Conservation (phyloP, 2,113 vertebrate genomes). For the Lepidothrix coronata region DNA sequence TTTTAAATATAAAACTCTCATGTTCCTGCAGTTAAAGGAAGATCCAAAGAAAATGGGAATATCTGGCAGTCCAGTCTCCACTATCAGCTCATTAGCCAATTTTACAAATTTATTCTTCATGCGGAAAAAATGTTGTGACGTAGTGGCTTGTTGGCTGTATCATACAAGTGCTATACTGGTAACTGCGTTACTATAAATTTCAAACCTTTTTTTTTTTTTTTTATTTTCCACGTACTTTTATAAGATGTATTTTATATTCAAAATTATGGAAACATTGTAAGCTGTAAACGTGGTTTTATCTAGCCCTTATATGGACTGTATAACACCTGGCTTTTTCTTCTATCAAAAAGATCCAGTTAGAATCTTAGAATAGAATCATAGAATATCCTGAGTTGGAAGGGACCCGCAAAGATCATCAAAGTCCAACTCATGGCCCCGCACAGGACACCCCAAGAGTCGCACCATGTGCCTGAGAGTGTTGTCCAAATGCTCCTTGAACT, state of each 20-base stretch:
- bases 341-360: neutral
- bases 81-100: neutral
- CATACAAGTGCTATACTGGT: neutral
- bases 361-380: neutral
- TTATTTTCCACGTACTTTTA: neutral
- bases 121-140: neutral
- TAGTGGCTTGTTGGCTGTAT: neutral
- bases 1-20: slow-evolving; percentile 11
- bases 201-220: neutral
- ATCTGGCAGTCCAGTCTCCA: neutral
- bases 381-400: neutral
- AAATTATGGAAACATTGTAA: neutral
- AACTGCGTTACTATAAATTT: neutral
- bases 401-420: neutral
- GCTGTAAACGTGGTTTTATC: neutral
- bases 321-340: neutral
- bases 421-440: neutral
- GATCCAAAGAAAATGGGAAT: slow-evolving; percentile 21
- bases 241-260: neutral
- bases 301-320: neutral
- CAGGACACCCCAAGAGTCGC: neutral
- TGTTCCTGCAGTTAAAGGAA: neutral
- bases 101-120: slow-evolving; percentile 12
- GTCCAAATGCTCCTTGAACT: neutral
- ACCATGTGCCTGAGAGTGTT: neutral